A percentile compares a stretch with the other conserved stretches of the same genome.
Conservation (phyloP, 1,140 invertebrate species). For the Lerema accius region DNA sequence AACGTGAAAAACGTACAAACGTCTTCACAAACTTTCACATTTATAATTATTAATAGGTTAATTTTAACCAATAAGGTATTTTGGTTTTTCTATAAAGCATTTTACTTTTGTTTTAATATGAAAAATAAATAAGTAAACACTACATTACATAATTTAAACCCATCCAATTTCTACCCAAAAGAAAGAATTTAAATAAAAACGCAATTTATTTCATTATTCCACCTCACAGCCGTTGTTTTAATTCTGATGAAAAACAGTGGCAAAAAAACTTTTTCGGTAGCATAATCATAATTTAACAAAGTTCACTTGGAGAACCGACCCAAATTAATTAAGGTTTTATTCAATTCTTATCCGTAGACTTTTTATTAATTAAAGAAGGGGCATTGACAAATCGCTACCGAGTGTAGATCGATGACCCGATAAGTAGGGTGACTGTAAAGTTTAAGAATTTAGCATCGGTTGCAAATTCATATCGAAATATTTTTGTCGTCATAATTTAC, state of each 20-base stretch:
- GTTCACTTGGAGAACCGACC: conserved; percentile 47
- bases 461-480: no score
- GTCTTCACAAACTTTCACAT: no score
- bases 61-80: no score
- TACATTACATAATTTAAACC: no score
- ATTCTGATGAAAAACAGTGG: conserved; percentile 41
- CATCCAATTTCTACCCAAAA: no score
- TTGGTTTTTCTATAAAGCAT: no score
- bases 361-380: conserved; percentile 78
- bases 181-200: conserved; percentile 5
- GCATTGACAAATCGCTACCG: conserved; percentile 79
- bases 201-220: conserved; percentile 18
- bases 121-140: no score
- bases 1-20: no score
- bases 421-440: conserved; percentile 47
- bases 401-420: conserved; percentile 64
- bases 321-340: conserved; percentile 75
- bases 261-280: conserved; percentile 52
- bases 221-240: conserved; percentile 37
- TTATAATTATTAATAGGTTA: no score
- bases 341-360: conserved; percentile 59
- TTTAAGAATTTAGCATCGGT: conserved; percentile 18
- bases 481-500: no score
- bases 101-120: no score
- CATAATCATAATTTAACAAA: conserved; percentile 75